Percentiles rank a stretch among this genome's conserved stretches.
Conservation (phyloP, 2,888 invertebrate genomes). For the Subacronicta megacephala region DNA sequence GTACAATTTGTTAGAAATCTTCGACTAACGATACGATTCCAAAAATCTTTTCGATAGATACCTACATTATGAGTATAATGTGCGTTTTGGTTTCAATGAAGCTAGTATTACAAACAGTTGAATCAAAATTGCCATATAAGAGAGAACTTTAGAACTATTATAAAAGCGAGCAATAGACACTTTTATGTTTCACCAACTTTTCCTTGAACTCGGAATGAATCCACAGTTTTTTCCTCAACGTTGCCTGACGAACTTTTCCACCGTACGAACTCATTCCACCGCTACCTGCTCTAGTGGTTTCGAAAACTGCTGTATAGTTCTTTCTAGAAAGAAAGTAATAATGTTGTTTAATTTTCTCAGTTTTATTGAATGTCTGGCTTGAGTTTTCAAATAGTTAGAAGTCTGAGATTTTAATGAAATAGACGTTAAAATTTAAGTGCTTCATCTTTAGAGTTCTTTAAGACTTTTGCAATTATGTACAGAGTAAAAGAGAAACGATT, state of each 20-base stretch:
- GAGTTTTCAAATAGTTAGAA: constrained; percentile 32
- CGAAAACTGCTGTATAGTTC: constrained; percentile 31
- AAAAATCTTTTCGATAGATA: too few relatives aligned
- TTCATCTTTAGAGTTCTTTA: constrained; percentile 3
- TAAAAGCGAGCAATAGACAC: constrained; percentile 16
- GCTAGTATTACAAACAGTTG: too few relatives aligned
- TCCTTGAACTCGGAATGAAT: constrained; percentile 16
- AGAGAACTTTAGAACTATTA: neutral
- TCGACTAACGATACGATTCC: too few relatives aligned
- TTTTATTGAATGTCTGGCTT: constrained; percentile 27
- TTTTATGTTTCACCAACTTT: constrained; percentile 28
- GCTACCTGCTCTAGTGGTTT: constrained; percentile 26
- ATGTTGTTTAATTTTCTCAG: constrained; percentile 42
- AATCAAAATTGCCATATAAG: neutral
- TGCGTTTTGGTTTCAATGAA: too few relatives aligned
- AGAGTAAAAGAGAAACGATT: too few relatives aligned
- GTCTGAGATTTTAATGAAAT: constrained; percentile 37
- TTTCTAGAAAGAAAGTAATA: constrained; percentile 46
- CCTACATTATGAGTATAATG: too few relatives aligned
- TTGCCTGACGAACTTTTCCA: constrained; percentile 38
- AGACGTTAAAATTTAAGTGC: constrained; percentile 21
- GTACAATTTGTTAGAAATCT: too few relatives aligned
- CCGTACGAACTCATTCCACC: constrained; percentile 45
- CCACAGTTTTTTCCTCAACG: constrained; percentile 27
- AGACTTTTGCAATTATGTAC: too few relatives aligned